Base-by-base conservation (phyloP, 2,797 vertebrate species). In the Hydrophis major region DNA sequence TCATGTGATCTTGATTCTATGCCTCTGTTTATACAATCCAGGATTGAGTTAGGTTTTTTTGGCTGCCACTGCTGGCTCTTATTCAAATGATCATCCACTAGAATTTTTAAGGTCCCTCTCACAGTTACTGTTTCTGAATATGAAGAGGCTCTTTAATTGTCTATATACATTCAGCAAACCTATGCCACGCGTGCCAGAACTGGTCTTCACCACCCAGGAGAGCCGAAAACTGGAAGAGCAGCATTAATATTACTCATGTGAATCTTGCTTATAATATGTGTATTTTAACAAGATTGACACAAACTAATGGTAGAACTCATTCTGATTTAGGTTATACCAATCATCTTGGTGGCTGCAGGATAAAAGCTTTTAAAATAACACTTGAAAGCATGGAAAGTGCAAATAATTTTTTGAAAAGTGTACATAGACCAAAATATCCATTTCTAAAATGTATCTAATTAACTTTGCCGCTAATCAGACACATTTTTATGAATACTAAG, bases 291-390 rank as follows among this genome's bases (percentile, higher is more conserved):
- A 32, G 74, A 87, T 56, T 93, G 74, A 93, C 60, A 92, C 94
- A 96, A 95, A 89, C 60, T 94, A 94, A 94, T 95, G 90, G 93
- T 94, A 22, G 0, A 60, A 87, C 13, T 96, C 95, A 96, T 96
- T 96, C 94, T 95, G 95, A 95, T 92, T 93, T 95, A 94, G 92
- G 59, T 57, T 93, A 93, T 92, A 93, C 92, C 69, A 93, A 93
- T 66, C 78, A 50, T 89, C 10, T 32, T 93, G 55, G 78, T 95
- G 95, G 93, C 50, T 87, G 55, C 32, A 92, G 59, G 56, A 93
- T 28, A 91, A 86, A 93, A 69, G 11, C 37, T 61, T 55, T 88
- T 32, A 74, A 59, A 90, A 69, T 32, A 69, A 27, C n/a, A 63
- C 18, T 91, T 28, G 3, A 1, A 25, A 2, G 13, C 11, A 12